phyloP scores from a whole-genome alignment of 2,113 vertebrate species.

The Corythornis vintsioides region DNA sequence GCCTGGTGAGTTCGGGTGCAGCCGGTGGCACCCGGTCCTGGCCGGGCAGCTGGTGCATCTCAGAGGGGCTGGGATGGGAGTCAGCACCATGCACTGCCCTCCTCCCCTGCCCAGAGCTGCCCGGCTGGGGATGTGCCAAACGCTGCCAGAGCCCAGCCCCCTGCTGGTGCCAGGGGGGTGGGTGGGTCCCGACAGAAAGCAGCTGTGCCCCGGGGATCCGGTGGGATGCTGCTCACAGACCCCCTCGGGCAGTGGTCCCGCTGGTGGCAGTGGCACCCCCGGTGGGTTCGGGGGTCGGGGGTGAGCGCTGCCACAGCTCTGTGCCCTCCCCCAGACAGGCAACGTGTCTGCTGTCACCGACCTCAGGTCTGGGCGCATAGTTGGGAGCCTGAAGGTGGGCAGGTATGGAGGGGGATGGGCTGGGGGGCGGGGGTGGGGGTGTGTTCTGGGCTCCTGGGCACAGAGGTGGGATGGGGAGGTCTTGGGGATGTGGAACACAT shows the following conservation, averaged over 20 bases:
- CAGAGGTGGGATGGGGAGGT: neutral
- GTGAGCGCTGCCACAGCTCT: neutral
- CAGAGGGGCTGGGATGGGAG: neutral
- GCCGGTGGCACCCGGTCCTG: neutral
- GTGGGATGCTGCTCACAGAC: neutral
- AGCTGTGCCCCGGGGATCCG: no score
- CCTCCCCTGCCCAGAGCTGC: neutral
- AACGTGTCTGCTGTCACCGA: neutral
- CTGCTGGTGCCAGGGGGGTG: neutral
- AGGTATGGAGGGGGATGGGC: slow-evolving; percentile 37
- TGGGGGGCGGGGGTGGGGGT: neutral
- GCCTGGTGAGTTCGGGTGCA: slow-evolving; percentile 61
- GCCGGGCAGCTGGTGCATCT: neutral
- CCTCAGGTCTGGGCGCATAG: neutral
- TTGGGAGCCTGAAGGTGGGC: slow-evolving; percentile 44
- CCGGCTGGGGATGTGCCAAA: rapidly evolving
- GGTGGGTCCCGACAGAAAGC: neutral
- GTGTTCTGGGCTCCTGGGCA: no score
- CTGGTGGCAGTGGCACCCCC: no score
- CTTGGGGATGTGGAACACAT: no score
- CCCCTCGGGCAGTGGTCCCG: rapidly evolving
- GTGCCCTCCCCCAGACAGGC: slow-evolving; percentile 46
- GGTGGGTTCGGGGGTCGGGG: neutral
- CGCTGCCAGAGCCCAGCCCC: rapidly evolving
- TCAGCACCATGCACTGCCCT: neutral